Conservation (phyloP, 2,797 vertebrate genomes). For the Glossophaga mutica region DNA sequence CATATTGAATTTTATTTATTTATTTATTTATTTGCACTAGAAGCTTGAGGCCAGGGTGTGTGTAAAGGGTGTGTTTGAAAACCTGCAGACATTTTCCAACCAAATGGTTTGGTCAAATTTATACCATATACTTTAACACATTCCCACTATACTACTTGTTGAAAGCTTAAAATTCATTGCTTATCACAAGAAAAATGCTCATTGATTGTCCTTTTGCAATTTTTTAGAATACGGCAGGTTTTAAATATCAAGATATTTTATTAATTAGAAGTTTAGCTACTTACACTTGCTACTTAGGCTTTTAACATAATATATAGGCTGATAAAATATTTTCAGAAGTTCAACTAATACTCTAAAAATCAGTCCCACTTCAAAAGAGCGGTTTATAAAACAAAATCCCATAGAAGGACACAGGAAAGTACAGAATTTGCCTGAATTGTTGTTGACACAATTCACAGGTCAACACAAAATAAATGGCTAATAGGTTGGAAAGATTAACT, state of each 20-base stretch:
- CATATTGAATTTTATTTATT: not conserved
- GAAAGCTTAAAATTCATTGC: not conserved
- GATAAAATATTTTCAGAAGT: not conserved
- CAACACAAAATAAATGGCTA: not conserved
- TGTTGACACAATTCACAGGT: not conserved
- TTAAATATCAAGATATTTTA: constrained; percentile 7
- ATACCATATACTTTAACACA: not conserved
- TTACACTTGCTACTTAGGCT: not conserved
- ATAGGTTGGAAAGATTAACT: constrained; percentile 59
- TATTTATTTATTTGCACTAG: not conserved
- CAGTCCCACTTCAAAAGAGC: not conserved
- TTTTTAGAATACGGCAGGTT: constrained; percentile 26
- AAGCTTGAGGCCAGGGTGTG: not conserved
- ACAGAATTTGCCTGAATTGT: constrained; percentile 53
- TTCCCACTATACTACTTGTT: not conserved
- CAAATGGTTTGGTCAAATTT: not conserved
- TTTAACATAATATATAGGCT: not conserved
- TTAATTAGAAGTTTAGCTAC: not conserved
- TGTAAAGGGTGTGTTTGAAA: not conserved
- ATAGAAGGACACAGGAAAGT: constrained; percentile 31
- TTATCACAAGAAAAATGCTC: not conserved
- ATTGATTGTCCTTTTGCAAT: not conserved
- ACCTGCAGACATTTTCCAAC: not conserved
- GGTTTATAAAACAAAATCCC: not conserved
- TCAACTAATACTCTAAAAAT: not conserved